These are phyloP conservation scores for Cynopterus brachyotis DNA, from an alignment of 2,113 vertebrate genomes.

Conservation along the genomic window DNA sequence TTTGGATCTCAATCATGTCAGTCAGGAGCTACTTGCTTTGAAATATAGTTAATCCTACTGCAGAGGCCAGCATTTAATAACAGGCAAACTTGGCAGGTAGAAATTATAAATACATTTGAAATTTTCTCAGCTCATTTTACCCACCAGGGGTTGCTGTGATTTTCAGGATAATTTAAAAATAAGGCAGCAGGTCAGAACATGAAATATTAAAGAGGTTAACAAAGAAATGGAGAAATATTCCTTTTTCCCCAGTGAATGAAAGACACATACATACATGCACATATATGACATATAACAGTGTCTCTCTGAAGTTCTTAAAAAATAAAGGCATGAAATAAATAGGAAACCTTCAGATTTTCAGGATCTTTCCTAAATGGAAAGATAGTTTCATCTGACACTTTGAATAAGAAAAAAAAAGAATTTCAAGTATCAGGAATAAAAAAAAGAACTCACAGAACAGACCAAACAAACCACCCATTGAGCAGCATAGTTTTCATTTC, in stretches of 20 bases:
- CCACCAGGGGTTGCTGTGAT: conserved; percentile 58
- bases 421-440: neutral
- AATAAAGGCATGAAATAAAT: neutral
- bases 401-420: neutral
- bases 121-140: conserved; percentile 68
- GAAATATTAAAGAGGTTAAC: conserved; percentile 65
- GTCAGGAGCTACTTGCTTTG: conserved; percentile 71
- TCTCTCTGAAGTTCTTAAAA: neutral
- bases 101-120: conserved; percentile 79
- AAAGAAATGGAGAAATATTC: conserved; percentile 33
- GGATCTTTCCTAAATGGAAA: neutral
- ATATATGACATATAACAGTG: neutral
- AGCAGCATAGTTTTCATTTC: neutral
- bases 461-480: neutral
- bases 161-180: conserved; percentile 68
- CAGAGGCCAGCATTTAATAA: conserved; percentile 71
- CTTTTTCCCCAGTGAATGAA: conserved; percentile 15
- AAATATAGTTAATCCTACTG: conserved; percentile 76
- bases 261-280: neutral
- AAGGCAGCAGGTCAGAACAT: conserved; percentile 50
- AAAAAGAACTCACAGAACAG: neutral
- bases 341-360: neutral
- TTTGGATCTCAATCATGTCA: conserved; percentile 75
- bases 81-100: conserved; percentile 71
- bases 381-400: neutral